phyloP scores from a whole-genome alignment of 2,113 vertebrate species.

The Hoplias malabaricus region DNA sequence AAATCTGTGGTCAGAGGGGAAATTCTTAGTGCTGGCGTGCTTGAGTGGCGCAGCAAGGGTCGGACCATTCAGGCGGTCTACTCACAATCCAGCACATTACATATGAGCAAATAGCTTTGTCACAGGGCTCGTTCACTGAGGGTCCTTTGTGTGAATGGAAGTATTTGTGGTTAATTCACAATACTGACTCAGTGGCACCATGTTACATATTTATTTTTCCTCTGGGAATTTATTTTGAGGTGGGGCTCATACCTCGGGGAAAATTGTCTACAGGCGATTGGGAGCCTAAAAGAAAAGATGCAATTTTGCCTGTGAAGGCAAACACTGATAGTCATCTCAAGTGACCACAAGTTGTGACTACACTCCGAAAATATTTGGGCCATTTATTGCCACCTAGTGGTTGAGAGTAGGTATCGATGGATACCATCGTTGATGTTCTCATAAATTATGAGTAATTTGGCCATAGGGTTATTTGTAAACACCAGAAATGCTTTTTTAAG shows the following conservation, averaged over 20 bases:
- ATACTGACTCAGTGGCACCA: not conserved
- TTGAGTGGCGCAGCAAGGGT: slow-evolving; percentile 9
- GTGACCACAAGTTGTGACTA: slow-evolving; percentile 48
- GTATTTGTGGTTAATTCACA: slow-evolving; percentile 15
- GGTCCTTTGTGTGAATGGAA: slow-evolving; percentile 20
- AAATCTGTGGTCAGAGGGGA: slow-evolving; percentile 29
- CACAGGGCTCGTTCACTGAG: not conserved
- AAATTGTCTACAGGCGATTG: slow-evolving; percentile 9
- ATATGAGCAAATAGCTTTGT: slow-evolving; percentile 15
- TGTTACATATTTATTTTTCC: slow-evolving; percentile 28
- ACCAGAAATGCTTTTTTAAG: too few relatives aligned
- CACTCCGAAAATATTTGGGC: slow-evolving; percentile 33
- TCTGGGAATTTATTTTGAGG: slow-evolving; percentile 24
- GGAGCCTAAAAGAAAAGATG: slow-evolving; percentile 33
- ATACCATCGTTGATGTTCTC: too few relatives aligned
- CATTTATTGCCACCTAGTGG: slow-evolving; percentile 65
- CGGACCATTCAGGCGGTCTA: slow-evolving; percentile 5
- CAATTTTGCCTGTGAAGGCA: slow-evolving; percentile 21
- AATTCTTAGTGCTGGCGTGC: slow-evolving; percentile 4
- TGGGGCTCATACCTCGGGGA: slow-evolving; percentile 24
- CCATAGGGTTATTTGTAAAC: not conserved
- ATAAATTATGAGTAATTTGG: too few relatives aligned
- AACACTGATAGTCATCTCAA: slow-evolving; percentile 35
- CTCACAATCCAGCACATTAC: slow-evolving; percentile 1
- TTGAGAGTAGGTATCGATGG: not conserved